Base-by-base conservation (phyloP, 1,140 invertebrate genomes). In the Teleogryllus occipitalis region DNA sequence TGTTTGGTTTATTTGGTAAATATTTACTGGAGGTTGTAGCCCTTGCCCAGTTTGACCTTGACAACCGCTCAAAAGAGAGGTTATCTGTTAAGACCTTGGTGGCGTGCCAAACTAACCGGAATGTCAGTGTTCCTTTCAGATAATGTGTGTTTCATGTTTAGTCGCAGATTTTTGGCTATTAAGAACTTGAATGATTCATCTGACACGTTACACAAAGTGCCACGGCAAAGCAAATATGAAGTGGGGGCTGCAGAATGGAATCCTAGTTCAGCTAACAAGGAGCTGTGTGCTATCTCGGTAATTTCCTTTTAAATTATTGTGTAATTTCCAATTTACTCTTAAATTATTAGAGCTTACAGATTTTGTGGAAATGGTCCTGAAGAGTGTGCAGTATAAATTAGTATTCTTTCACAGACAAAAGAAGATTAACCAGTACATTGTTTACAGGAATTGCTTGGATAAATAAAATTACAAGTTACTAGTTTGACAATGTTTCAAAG, bases 181-280 rank as follows among this genome's bases (percentile, higher is more conserved):
- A 93, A 97, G 84, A 90, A 92, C 81, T 86, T 95, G 27, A 91
- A 94, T 82, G 90, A 93, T 74, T 90, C 93, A 39, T 89, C 89
- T 18, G 92, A 94, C 73, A 89, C 91, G 8, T 86, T 96, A 0
- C 91, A 92, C 79, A 95, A 95, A 82, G 93, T 96, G 84, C 90
- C 93, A 14, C 87, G 96, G 75, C 94, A 96, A 82, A 96, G 95
- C 83, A 98, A 98, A 89, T 98, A 96, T 87, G 96, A 98, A 86
- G 94, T 97, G 12, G 93, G 93, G 8, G 93, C 93, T 76, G 94
- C 95, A 0, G 96, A 97, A 88, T 98, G 96, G 93, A 97, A 95
- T 87, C 95, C 95, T 14, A 93, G 92, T 75, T 86, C 91, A 75
- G 88, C 91, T 54, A 91, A 95, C 81, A 91, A 92, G 83, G 91